A percentile compares a stretch with the other conserved stretches of the same genome.
phyloP scores from a whole-genome alignment of 2,797 vertebrate species.

The Fistularia tabacaria region DNA sequence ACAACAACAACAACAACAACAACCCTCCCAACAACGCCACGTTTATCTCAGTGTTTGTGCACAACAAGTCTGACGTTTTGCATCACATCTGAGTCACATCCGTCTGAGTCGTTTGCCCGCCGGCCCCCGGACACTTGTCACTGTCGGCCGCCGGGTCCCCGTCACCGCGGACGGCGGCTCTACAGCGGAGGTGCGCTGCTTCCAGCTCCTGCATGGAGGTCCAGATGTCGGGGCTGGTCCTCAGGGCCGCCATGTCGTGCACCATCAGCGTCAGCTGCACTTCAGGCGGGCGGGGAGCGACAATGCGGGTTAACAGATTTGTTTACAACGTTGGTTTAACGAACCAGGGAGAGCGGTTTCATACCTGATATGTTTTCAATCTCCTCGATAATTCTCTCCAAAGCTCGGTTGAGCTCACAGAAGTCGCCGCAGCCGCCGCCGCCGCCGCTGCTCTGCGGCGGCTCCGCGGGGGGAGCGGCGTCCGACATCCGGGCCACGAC shows the following conservation, averaged over 20 bases:
- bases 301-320: no score
- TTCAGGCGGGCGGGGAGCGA: conserved; percentile 54
- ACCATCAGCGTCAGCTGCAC: conserved; percentile 82
- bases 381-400: conserved; percentile 68
- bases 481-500: conserved; percentile 59
- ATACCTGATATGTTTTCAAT: conserved; percentile 66
- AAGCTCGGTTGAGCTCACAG: conserved; percentile 49
- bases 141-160: background rate
- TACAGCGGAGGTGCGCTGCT: conserved; percentile 74
- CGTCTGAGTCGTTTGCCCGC: background rate
- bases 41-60: background rate
- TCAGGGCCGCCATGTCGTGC: conserved; percentile 79
- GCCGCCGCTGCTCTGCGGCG: conserved; percentile 2
- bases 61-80: no score
- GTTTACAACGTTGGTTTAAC: no score
- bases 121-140: background rate
- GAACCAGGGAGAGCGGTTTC: background rate
- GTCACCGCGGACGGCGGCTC: conserved; percentile 42
- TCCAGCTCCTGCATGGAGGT: conserved; percentile 70
- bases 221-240: conserved; percentile 74
- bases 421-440: conserved; percentile 16
- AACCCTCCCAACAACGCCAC: background rate
- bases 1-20: no score
- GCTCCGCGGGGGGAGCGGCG: background rate
- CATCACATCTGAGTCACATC: conserved; percentile 11